Evolutionary conservation across 2,797 vertebrate species (phyloP).

Genomic region (Clarias laeviceps): DNA sequence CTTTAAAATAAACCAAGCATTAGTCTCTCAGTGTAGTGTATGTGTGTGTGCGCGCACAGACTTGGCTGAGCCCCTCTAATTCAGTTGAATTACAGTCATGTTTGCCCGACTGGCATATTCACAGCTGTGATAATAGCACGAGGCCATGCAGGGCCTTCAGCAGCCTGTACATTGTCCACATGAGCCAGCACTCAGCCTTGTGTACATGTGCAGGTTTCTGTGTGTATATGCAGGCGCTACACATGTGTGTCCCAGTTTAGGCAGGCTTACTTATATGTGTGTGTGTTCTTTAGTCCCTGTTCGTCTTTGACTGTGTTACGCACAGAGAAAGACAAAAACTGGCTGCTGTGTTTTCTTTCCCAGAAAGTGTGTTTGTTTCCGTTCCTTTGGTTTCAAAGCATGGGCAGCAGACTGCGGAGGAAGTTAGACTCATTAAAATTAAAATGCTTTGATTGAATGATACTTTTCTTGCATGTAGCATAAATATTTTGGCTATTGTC

Average conservation of each 20-base stretch:
- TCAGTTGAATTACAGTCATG: slow-evolving; percentile 80
- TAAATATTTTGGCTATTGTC: slow-evolving; percentile 73
- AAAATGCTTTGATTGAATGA: slow-evolving; percentile 71
- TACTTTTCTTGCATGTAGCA: slow-evolving; percentile 74
- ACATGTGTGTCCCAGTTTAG: slow-evolving; percentile 18
- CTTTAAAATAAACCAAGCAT: slow-evolving; percentile 79
- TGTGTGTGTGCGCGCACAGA: slow-evolving; percentile 46
- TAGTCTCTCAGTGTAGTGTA: slow-evolving; percentile 51
- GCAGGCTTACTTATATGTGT: slow-evolving; percentile 23
- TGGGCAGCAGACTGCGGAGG: slow-evolving; percentile 70
- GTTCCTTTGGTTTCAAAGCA: slow-evolving; percentile 78
- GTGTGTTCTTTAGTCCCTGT: background rate
- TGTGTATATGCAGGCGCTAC: slow-evolving; percentile 27
- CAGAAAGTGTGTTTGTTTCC: slow-evolving; percentile 73
- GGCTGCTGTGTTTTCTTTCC: slow-evolving; percentile 70
- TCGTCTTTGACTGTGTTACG: slow-evolving; percentile 42
- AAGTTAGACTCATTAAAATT: slow-evolving; percentile 72
- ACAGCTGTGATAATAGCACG: slow-evolving; percentile 77
- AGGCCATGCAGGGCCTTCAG: slow-evolving; percentile 33
- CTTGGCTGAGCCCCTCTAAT: slow-evolving; percentile 66
- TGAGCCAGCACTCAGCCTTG: slow-evolving; percentile 41
- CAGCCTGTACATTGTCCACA: slow-evolving; percentile 67
- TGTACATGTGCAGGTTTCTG: slow-evolving; percentile 45
- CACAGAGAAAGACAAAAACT: slow-evolving; percentile 56
- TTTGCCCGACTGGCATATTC: slow-evolving; percentile 70